Evolutionary conservation across 2,113 vertebrate species (phyloP).

Genomic region (Mola mola): DNA sequence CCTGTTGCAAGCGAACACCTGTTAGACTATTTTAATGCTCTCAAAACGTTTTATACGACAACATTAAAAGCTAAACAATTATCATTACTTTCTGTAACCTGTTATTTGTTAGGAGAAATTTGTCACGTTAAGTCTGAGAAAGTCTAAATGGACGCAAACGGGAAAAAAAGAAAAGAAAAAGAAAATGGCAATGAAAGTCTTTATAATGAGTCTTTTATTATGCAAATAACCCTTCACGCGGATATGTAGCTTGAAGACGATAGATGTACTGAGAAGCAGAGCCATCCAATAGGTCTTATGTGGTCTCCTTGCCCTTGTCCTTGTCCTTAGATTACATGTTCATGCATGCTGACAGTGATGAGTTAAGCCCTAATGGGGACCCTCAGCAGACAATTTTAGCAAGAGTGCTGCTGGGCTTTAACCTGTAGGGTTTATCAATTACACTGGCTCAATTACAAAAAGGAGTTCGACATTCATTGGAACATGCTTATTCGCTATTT

Average conservation of each 20-base stretch:
- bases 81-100: not conserved
- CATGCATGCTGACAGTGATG: constrained; percentile 46
- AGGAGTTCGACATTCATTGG: not conserved
- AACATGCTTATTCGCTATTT: not conserved
- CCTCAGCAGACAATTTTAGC: constrained; percentile 9
- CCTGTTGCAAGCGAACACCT: too few relatives aligned
- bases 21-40: too few relatives aligned
- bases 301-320: constrained; percentile 30
- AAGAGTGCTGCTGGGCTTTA: not conserved
- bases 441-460: not conserved
- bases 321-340: constrained; percentile 54
- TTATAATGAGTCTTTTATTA: constrained; percentile 47
- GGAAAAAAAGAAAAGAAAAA: too few relatives aligned
- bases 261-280: constrained; percentile 20
- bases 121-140: not conserved
- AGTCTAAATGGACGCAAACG: not conserved
- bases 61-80: too few relatives aligned
- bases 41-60: too few relatives aligned
- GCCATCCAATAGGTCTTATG: constrained; percentile 11
- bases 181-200: not conserved
- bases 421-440: not conserved
- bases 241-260: constrained; percentile 39
- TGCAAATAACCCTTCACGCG: constrained; percentile 56
- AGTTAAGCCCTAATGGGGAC: constrained; percentile 11
- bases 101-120: constrained; percentile 6